Base-by-base conservation (phyloP, 2,888 invertebrate genomes). In the Drosophila picticornis region DNA sequence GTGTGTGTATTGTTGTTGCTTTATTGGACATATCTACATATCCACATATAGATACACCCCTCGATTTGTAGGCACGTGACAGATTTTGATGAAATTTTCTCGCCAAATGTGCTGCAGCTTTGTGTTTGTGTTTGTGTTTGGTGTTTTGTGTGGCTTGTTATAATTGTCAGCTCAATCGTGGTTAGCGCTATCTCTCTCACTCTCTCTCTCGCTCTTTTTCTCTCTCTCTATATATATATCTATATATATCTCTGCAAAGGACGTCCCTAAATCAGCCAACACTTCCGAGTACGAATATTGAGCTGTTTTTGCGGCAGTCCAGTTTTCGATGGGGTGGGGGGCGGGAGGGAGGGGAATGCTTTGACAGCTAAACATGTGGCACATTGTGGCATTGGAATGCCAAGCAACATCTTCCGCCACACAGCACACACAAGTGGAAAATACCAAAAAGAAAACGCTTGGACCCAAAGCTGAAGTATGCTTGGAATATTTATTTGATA, bases 61-160 rank as follows among this genome's bases (percentile, higher is more conserved):
- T 70, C 63, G 34, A 57, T 79, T 60, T 64, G 38, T 52, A 52
- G 53, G 19, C 80, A 83, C 86, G 82, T 83, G 86, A 85, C 84
- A 83, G 78, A 83, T 83, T 86, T 83, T 83, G 72, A 83, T 83
- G 81, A 85, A 83, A 85, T 83, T 83, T 80, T 68, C 56, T 70
- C 59, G 83, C 67, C 58, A 79, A 84, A 84, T 84, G 75, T 75
- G 77, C 55, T 72, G 62, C 67, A 65, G 65, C 58, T 66, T 53
- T 53, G 36, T 25, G 16, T 38, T 31, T 53, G 36, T 25, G 16
- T 38, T 31, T 72, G 80, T 76, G 58, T 68, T 70, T 62, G 55
- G 51, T 53, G 48, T 27, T 48, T 31, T 25, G 27, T 43, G n/a
- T 22, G 58, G 46, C 22, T 52, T 57, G 59, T 71, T 83, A 80